Conservation (phyloP, 2,113 vertebrate species). For the Puma concolor region DNA sequence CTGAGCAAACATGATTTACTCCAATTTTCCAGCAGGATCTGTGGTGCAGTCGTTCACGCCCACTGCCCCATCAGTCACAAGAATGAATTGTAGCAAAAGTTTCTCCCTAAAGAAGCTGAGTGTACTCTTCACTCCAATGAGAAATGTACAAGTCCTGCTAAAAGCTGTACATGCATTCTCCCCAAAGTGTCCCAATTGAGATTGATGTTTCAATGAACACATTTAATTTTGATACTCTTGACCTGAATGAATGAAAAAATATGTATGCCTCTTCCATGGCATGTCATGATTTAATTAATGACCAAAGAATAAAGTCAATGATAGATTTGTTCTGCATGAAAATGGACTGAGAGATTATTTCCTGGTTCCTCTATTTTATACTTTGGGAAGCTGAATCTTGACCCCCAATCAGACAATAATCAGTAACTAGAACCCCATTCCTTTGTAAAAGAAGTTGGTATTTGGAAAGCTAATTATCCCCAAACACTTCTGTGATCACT, state of each 20-base stretch:
- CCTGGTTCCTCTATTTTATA: neutral
- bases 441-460: neutral
- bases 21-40: neutral
- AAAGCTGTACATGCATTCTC: neutral
- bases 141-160: neutral
- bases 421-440: neutral
- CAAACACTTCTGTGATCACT: neutral
- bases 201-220: neutral
- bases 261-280: neutral
- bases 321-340: neutral
- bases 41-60: neutral
- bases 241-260: neutral
- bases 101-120: neutral
- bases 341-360: neutral
- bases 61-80: neutral
- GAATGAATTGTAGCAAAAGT: neutral
- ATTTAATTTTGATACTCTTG: neutral
- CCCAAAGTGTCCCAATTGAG: neutral
- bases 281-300: neutral
- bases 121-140: neutral
- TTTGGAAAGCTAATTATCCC: neutral
- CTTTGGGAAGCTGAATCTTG: neutral
- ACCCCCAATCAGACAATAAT: rapidly evolving
- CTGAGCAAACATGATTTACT: neutral
- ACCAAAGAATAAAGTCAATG: neutral